Base-by-base conservation (phyloP, 1,140 invertebrate species). In the Paralvinella palmiformis region DNA sequence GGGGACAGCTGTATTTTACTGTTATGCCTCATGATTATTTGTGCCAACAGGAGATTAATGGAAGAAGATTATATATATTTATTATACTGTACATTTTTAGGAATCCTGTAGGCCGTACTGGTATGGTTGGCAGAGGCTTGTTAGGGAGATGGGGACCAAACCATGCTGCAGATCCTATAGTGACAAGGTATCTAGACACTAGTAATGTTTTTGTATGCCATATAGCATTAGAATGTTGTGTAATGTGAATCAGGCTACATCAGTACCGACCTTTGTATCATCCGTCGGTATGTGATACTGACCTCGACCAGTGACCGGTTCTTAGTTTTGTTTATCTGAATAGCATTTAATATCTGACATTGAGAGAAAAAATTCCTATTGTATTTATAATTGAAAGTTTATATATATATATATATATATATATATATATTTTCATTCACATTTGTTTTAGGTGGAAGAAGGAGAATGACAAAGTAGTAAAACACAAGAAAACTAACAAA, bases 141-240 rank as follows among this genome's bases (percentile, higher is more conserved):
- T 81, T 98, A 10, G 92, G 94, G 0, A 84, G 89, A 35, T 98
- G 94, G 93, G 95, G 94, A 6, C 93, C 93, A 15, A 97, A 97
- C 80, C 72, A 75, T 63, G 72, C 74, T 45, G 74, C 69, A 10
- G 78, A 79, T 59, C 74, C 78, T 22, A 67, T 81, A 24, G 74
- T 81, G 24, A 76, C 77, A 22, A 73, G 75, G 75, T 78, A 70
- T 63, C 44, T 27, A 33, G 74, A n/a, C n/a, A n/a, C n/a, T n/a
- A n/a, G n/a, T n/a, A n/a, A n/a, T n/a, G n/a, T n/a, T n/a, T n/a
- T n/a, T n/a, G n/a, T n/a, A n/a, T n/a, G n/a, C n/a, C n/a, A n/a
- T n/a, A n/a, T n/a, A n/a, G n/a, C n/a, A n/a, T n/a, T n/a, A n/a
- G n/a, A n/a, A n/a, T n/a, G n/a, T n/a, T n/a, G n/a, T n/a, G n/a